Percentiles rank a stretch among this genome's conserved stretches.
These are phyloP conservation scores for Notoglanidium macrostoma DNA, from an alignment of 2,797 vertebrate species.

Conservation along the genomic window DNA sequence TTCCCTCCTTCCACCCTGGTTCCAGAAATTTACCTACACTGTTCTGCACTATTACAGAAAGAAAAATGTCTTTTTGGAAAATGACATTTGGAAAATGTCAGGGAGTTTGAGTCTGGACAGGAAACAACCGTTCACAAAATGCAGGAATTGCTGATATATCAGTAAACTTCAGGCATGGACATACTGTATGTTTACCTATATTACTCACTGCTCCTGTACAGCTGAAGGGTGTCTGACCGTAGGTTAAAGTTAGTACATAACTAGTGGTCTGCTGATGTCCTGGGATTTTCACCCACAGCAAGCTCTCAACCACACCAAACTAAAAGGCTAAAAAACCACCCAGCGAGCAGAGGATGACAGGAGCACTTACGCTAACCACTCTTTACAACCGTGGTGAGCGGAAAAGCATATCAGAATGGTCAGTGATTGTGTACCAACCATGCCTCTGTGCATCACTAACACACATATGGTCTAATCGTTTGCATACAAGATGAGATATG, in stretches of 20 bases:
- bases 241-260: no score
- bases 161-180: not conserved
- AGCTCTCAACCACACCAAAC: not conserved
- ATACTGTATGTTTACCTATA: not conserved
- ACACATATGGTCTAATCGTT: not conserved
- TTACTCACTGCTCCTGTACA: not conserved
- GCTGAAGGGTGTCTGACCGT: no score
- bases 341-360: no score
- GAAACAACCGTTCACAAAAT: not conserved
- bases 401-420: not conserved
- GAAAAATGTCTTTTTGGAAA: not conserved
- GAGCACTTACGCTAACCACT: no score
- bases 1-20: not conserved
- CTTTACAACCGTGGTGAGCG: not conserved
- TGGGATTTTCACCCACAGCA: not conserved
- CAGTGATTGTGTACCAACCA: not conserved
- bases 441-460: not conserved
- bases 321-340: no score
- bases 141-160: not conserved
- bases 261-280: not conserved
- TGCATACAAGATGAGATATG: not conserved
- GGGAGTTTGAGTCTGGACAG: not conserved
- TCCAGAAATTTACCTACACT: not conserved
- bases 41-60: not conserved
- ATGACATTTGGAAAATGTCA: not conserved